Base-by-base conservation (phyloP, 2,888 invertebrate genomes). In the Tolmerus cingulatus region DNA sequence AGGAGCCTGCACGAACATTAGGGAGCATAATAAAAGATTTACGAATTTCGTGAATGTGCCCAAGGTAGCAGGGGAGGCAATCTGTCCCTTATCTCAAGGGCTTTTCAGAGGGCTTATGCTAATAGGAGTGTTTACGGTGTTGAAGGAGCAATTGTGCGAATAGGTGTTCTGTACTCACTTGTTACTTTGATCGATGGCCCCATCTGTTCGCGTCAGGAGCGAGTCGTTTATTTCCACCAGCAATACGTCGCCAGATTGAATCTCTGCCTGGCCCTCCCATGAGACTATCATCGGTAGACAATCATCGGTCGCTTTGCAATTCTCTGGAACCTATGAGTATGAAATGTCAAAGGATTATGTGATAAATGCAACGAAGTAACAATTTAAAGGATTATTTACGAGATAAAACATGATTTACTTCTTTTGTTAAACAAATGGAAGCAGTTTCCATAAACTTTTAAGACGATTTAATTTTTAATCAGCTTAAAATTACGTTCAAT, bases 171-270 rank as follows among this genome's bases (percentile, higher is more conserved):
- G 30, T 87, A 87, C 86, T 88, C 55, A 86, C 86, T 74, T 86
- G 23, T 78, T 78, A 34, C 34, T 82, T 23, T 74, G 87, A 19
- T 66, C 74, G 40, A 74, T 74, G 23, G 74, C 74, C 55, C 79
- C 81, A 74, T 87, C 88, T 87, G 93, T 93, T 30, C 91, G 91
- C 86, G 91, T 91, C 87, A 95, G 93, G 90, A 94, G 92, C 86
- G 94, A 93, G 92, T 95, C 95, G 90, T 95, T 95, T 92, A 96
- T 95, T 92, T 95, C 94, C 78, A 96, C 95, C 91, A 95, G 94
- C 89, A 96, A 94, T 89, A 95, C 95, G 92, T 96, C 96, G 23
- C 95, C 96, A 89, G 95, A 95, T 92, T 96, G 96, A 89, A 96
- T 95, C 92, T 95, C 95, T 51, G 94, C 94, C 88, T 94, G 93